A percentile compares a stretch with the other conserved stretches of the same genome.
phyloP scores from a whole-genome alignment of 2,797 vertebrate genomes.

The Cryptoblepharus egeriae region DNA sequence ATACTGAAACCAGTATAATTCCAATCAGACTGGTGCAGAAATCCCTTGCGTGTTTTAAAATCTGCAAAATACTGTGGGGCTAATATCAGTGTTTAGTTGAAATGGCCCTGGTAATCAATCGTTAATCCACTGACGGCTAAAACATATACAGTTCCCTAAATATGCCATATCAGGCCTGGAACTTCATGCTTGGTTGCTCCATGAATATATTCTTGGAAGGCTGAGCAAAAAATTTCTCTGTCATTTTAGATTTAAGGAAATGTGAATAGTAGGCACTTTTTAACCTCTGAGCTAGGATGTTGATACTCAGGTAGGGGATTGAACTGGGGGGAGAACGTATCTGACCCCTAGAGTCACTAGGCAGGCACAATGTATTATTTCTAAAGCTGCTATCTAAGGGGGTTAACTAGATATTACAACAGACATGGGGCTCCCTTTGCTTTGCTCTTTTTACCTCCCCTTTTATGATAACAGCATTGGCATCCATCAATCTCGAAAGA shows the following conservation, averaged over 20 bases:
- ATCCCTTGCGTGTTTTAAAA: conserved; percentile 22
- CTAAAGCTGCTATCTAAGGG: not conserved
- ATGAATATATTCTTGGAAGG: conserved; percentile 19
- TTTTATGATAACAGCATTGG: not conserved
- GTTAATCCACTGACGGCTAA: conserved; percentile 7
- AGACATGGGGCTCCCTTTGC: not conserved
- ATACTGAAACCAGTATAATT: conserved; percentile 2
- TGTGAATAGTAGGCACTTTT: not conserved
- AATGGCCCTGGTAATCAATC: conserved; percentile 19
- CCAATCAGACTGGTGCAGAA: conserved; percentile 17
- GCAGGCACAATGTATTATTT: not conserved
- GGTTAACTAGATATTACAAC: not conserved
- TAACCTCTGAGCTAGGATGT: not conserved
- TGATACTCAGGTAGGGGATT: not conserved
- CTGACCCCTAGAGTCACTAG: not conserved
- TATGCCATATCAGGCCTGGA: conserved; percentile 40
- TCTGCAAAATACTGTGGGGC: not conserved
- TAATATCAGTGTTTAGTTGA: conserved; percentile 5
- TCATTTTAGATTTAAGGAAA: conserved; percentile 28
- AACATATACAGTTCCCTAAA: conserved; percentile 32
- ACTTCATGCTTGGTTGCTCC: conserved; percentile 27
- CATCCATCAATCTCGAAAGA: too few relatives aligned
- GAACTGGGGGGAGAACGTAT: not conserved
- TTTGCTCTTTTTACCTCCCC: too few relatives aligned
- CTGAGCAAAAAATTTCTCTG: conserved; percentile 19